Conservation (phyloP, 2,888 invertebrate genomes). For the Pecten maximus region DNA sequence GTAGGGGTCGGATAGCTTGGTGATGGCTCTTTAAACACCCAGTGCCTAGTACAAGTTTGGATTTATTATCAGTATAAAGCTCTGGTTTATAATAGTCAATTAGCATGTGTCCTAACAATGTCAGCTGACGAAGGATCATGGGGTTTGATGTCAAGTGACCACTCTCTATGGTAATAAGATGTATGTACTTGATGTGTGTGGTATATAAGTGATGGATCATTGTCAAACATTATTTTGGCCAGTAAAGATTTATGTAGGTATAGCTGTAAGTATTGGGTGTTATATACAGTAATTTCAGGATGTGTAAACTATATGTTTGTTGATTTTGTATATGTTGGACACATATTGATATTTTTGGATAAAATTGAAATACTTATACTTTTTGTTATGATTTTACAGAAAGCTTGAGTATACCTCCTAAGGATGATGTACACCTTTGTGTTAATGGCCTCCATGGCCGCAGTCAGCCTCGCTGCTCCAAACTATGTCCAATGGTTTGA, state of each 20-base stretch:
- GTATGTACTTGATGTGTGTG: not conserved
- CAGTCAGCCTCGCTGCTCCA: not conserved
- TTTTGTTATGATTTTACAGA: not conserved
- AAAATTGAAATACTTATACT: too few relatives aligned
- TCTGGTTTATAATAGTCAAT: not conserved
- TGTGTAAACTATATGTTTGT: not conserved
- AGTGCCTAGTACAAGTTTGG: not conserved
- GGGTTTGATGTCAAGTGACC: not conserved
- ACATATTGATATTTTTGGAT: not conserved
- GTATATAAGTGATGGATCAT: too few relatives aligned
- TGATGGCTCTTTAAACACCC: not conserved
- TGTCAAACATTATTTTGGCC: too few relatives aligned
- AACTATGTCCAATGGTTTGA: not conserved
- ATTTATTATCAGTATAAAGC: not conserved
- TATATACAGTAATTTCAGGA: too few relatives aligned
- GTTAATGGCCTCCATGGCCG: not conserved
- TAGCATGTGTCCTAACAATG: not conserved
- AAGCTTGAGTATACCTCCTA: not conserved
- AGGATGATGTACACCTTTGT: slow-evolving; percentile 5
- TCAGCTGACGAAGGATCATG: not conserved
- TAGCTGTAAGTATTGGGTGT: too few relatives aligned
- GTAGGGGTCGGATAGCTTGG: not conserved
- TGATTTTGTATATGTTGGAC: not conserved
- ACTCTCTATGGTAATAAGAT: not conserved
- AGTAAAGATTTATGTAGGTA: too few relatives aligned